Conservation (phyloP, 1,140 invertebrate species). For the Anoplophora glabripennis region DNA sequence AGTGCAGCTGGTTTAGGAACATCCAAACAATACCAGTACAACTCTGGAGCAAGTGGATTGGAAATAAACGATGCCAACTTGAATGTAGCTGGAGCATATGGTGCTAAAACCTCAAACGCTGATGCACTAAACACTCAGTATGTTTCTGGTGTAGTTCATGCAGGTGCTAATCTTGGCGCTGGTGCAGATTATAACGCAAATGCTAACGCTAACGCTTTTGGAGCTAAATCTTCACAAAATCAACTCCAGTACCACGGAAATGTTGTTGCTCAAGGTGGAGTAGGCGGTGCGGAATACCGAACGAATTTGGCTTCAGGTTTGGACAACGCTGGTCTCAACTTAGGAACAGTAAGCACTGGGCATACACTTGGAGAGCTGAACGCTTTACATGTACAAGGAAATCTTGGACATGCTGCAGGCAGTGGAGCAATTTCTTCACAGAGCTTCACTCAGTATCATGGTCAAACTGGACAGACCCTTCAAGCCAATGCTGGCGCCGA, state of each 20-base stretch:
- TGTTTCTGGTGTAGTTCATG: not conserved
- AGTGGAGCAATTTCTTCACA: slow-evolving; percentile 4
- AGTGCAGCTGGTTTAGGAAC: too few relatives aligned
- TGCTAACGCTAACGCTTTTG: slow-evolving; percentile 7
- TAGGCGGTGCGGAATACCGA: not conserved
- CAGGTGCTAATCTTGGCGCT: slow-evolving; percentile 4
- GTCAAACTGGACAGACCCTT: slow-evolving; percentile 1
- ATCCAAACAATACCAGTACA: not conserved
- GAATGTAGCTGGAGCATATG: too few relatives aligned
- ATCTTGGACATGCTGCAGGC: not conserved
- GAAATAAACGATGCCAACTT: too few relatives aligned
- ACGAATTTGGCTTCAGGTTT: not conserved
- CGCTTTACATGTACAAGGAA: too few relatives aligned
- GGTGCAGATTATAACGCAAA: slow-evolving; percentile 11
- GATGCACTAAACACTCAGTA: too few relatives aligned
- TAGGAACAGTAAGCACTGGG: too few relatives aligned
- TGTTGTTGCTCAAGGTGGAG: not conserved
- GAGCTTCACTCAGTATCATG: slow-evolving; percentile 3
- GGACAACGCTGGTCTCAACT: not conserved
- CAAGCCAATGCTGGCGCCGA: not conserved
- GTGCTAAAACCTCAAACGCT: too few relatives aligned
- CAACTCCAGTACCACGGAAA: not conserved
- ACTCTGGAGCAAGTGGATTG: not conserved
- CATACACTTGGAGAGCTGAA: too few relatives aligned
- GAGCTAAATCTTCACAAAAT: slow-evolving; percentile 1